Base-by-base conservation (phyloP, 1,140 invertebrate species). In the Ceratina calcarata region DNA sequence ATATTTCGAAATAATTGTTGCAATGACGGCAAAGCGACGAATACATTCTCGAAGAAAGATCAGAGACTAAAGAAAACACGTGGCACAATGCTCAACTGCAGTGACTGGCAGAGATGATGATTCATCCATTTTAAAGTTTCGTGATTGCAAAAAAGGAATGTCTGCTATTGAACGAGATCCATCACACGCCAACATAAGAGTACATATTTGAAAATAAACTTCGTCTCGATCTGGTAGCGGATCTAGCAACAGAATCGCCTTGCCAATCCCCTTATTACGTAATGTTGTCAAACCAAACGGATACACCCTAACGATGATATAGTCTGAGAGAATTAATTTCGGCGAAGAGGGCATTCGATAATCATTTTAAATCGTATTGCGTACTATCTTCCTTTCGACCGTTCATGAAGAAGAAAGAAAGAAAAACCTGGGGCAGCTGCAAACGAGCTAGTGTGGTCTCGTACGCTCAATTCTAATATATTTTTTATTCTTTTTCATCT, bases 271-370 rank as follows among this genome's bases (percentile, higher is more conserved):
- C 53, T 66, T 37, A 66, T 82, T 82, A 82, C 80, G 80, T 82
- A 82, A 82, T 67, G 60, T 78, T 82, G 80, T 82, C 80, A 82
- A 82, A 82, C 75, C 68, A 78, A 78, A 82, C 80, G 68, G 75
- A 82, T 24, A 61, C 61, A 78, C 15, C 13, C 37, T 66, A 49
- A 58, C 37, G 37, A 45, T 49, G 67, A 64, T 60, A 10, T 20
- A 53, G 72, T 7, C 27, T 32, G 37, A 64, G 22, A 20, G 20
- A 65, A 51, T 55, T 55, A 74, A 74, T 22, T 45, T 49, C 27
- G 53, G 13, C n/a, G 62, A 67, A 74, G 73, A 72, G 20, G 16
- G n/a, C 27, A 49, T 16, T 27, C 37, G 0, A 27, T 20, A 16
- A 79, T 65, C 45, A 15, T 72, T 72, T 49, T 10, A 13, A 64